A percentile compares a stretch with the other conserved stretches of the same genome.
phyloP scores from a whole-genome alignment of 2,113 vertebrate genomes.

The Notothenia rossii region DNA sequence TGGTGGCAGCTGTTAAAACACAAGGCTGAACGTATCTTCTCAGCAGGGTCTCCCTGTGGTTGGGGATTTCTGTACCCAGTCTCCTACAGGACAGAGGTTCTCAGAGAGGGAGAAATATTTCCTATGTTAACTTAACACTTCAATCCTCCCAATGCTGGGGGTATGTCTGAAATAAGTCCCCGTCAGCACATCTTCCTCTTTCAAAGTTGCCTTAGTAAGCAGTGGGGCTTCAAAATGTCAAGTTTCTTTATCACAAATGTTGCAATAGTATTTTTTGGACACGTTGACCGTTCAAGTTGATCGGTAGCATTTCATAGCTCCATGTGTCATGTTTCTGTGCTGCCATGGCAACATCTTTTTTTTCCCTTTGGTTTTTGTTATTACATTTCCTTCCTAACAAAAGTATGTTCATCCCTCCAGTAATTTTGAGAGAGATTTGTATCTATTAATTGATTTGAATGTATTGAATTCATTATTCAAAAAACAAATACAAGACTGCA shows the following conservation, averaged over 20 bases:
- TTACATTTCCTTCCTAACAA: neutral
- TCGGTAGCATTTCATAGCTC: neutral
- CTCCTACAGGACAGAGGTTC: conserved; percentile 49
- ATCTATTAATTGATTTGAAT: no score
- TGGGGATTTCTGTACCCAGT: conserved; percentile 46
- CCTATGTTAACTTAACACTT: conserved; percentile 44
- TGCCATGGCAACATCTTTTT: neutral
- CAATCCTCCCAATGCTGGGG: neutral
- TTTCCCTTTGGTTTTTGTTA: fast-evolving
- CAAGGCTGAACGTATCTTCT: conserved; percentile 58
- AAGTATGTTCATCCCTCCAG: neutral
- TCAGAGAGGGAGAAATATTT: conserved; percentile 33
- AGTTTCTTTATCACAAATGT: neutral
- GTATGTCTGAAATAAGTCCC: conserved; percentile 35
- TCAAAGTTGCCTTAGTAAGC: conserved; percentile 16
- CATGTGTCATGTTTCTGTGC: neutral
- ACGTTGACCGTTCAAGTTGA: neutral
- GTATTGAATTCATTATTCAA: no score
- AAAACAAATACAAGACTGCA: no score
- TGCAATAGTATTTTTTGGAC: conserved; percentile 1
- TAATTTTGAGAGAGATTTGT: neutral
- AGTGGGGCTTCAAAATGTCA: neutral
- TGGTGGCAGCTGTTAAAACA: conserved; percentile 75
- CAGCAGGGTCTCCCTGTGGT: conserved; percentile 56
- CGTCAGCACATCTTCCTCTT: conserved; percentile 32